A percentile compares a stretch with the other conserved stretches of the same genome.
These are phyloP conservation scores for Caloenas nicobarica DNA, from an alignment of 2,113 vertebrate species.

Conservation along the genomic window DNA sequence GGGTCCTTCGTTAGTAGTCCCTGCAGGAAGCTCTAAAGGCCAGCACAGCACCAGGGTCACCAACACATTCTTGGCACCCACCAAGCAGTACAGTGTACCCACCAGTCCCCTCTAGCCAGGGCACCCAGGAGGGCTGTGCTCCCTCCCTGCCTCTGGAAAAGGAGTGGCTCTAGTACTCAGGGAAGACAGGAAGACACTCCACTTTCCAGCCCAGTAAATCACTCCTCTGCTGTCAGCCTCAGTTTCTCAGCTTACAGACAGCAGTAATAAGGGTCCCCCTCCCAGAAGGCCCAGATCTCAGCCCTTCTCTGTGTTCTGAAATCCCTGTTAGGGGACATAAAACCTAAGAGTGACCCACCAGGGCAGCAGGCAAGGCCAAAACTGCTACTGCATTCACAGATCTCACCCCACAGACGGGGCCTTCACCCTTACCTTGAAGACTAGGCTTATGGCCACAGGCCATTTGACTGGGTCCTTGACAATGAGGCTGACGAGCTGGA, in stretches of 20 bases:
- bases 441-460: conserved; percentile 84
- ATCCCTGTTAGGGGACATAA: neutral
- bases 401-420: neutral
- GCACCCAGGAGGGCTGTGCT: neutral
- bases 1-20: conserved; percentile 94
- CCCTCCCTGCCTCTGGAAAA: neutral
- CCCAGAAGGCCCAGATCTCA: neutral
- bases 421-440: conserved; percentile 80
- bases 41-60: neutral
- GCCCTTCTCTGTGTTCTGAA: neutral
- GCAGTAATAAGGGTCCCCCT: neutral
- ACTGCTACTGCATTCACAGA: neutral
- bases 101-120: neutral
- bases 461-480: conserved; percentile 88
- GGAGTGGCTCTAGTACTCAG: neutral
- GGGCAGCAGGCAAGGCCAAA: neutral
- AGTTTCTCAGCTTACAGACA: neutral
- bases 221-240: neutral
- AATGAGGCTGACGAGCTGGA: conserved; percentile 92
- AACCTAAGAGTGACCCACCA: neutral
- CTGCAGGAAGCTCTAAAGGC: conserved; percentile 88
- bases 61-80: neutral
- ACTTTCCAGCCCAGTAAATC: neutral
- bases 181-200: neutral
- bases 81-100: neutral